These are phyloP conservation scores for Nesogale talazaci DNA, from an alignment of 2,113 vertebrate genomes.

Conservation along the genomic window DNA sequence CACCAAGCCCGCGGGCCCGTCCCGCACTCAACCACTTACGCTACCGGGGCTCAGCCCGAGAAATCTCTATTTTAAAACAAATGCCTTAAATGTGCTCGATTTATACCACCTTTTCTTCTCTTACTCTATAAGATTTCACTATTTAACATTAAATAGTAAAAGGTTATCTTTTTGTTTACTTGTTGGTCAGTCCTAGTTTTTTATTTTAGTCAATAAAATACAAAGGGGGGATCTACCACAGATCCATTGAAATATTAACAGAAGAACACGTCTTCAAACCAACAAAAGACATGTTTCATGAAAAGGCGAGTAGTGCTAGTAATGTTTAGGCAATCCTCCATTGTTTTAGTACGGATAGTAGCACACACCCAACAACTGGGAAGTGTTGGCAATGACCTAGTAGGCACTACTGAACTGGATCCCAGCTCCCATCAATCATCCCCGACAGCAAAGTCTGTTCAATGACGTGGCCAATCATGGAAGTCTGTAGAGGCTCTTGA, in stretches of 20 bases:
- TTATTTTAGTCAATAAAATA: constrained; percentile 11
- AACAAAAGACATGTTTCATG: not conserved
- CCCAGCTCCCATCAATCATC: not conserved
- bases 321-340: not conserved
- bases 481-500: not conserved
- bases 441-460: not conserved
- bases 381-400: not conserved
- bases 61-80: constrained; percentile 19
- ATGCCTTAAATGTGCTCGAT: not conserved
- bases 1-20: too few relatives aligned
- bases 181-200: not conserved
- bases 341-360: not conserved
- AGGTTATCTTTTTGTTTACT: not conserved
- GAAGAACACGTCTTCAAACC: not conserved
- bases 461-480: not conserved
- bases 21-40: too few relatives aligned
- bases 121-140: not conserved
- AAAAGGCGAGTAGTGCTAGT: not conserved
- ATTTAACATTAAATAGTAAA: not conserved
- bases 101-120: not conserved
- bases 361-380: not conserved
- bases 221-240: not conserved
- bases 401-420: not conserved
- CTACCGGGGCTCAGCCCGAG: not conserved
- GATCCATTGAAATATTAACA: not conserved